A percentile compares a stretch with the other conserved stretches of the same genome.
phyloP scores from a whole-genome alignment of 2,113 vertebrate genomes.

The Salvelinus namaycush region DNA sequence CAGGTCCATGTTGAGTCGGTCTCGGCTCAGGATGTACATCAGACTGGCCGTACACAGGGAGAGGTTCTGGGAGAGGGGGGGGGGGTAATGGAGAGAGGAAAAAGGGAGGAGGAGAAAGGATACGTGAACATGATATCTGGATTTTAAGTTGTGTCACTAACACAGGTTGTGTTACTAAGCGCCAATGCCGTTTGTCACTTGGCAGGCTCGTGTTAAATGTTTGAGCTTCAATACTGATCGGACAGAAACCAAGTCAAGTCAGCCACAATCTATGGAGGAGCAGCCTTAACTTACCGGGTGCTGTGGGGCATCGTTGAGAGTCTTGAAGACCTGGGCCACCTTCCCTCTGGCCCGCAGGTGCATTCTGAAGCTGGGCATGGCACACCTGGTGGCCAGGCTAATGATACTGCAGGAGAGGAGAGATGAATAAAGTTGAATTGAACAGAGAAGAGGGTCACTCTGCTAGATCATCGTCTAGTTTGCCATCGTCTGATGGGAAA shows the following conservation, averaged over 20 bases:
- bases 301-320: slow-evolving; percentile 93
- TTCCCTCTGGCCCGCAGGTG: slow-evolving; percentile 95
- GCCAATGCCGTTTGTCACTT: neutral
- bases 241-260: no score
- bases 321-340: slow-evolving; percentile 98
- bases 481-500: no score
- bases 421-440: neutral
- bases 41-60: slow-evolving; percentile 95
- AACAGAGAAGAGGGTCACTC: no score
- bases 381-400: slow-evolving; percentile 95
- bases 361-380: slow-evolving; percentile 99
- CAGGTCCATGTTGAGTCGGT: slow-evolving; percentile 95
- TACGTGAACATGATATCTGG: neutral
- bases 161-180: neutral
- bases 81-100: neutral
- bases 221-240: no score
- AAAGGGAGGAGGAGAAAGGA: neutral
- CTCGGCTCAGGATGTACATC: slow-evolving; percentile 96
- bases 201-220: neutral
- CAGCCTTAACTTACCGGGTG: slow-evolving; percentile 79
- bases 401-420: slow-evolving; percentile 81
- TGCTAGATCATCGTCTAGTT: no score
- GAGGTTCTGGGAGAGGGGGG: slow-evolving; percentile 81
- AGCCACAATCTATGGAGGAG: no score
- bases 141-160: neutral